Base-by-base conservation (phyloP, 2,113 vertebrate genomes). In the Xenopus laevis region DNA sequence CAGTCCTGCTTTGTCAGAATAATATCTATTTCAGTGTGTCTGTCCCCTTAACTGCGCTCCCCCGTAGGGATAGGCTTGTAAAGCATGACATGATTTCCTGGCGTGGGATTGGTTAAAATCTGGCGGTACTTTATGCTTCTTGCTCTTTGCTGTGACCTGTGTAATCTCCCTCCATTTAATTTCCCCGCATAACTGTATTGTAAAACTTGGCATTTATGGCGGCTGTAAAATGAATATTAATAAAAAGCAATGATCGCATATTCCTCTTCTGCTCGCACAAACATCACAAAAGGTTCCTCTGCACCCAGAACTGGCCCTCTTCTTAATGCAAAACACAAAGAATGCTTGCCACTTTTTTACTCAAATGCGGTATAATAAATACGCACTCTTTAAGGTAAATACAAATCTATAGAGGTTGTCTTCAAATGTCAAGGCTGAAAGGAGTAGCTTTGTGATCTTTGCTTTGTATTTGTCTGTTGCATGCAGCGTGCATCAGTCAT, bases 201-300 rank as follows among this genome's bases (percentile, higher is more conserved):
- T 72, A 65, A 63, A 64, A 65, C 27, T 72, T 72, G 71, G 60
- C 71, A 65, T 72, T 72, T 72, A 72, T 72, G 23, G 61, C 71
- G 20, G 61, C 46, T 55, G 71, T 65, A 55, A 72, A 72, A 64
- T 64, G 60, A 72, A 72, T 72, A 72, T 72, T 72, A 72, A 64
- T 72, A 72, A 55, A 64, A 20, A 55, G 47, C 23, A 13, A 63
- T 72, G 50, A 72, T 72, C 61, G 44, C 52, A 27, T 64, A 27
- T 18, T 72, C 27, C 44, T 20, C 44, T 13, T 30, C 52, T 63
- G 59, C 60, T 63, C 53, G 63, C 61, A 72, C 47, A 72, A 72
- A 72, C 40, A 52, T 55, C 71, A 55, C 53, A 55, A 55, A 50
- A 55, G 53, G 15, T n/a, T 55, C 53, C 17, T 55, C 53, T n/a